Evolutionary conservation across 2,113 vertebrate genomes (phyloP), one percentile per base, ranked within the genome.

Genomic region (Saccopteryx leptura): DNA sequence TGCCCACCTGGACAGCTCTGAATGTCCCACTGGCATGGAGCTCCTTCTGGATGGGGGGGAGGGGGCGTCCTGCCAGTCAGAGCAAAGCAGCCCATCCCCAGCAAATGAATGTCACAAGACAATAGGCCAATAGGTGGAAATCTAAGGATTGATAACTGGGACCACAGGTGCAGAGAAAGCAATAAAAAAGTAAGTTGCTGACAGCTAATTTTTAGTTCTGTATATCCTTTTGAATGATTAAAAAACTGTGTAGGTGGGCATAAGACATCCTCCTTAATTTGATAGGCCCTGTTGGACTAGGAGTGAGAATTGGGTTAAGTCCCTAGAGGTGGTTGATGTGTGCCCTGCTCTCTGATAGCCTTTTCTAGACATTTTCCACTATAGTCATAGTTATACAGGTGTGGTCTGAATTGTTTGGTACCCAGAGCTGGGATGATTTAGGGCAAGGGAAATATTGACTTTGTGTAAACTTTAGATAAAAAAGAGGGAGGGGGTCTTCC

Each of bases 191-290:
- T 58, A n/a, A 89, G 63, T 24, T 81, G 39, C 54, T 75, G 12
- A 50, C 66, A 26, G 56, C 19, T 66, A 23, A 74, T 72, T 91
- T 91, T 56, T 78, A 72, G 26, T 76, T 93, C 61, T 61, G 4
- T 54, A 68, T 74, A 82, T 86, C 31, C 28, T 80, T 80, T 66
- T 58, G 26, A 61, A 48, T 60, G 33, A 86, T 63, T 50, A 23
- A 19, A 61, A 10, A 54, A 74, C 65, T 74, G 48, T 11, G 28
- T 84, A 21, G 72, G 1, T 26, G 9, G 68, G n/a, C 1, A 33
- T 68, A 92, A 13, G 39, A 65, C 81, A 33, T 71, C 18, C 60
- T 72, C 81, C 83, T 75, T 91, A 69, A 60, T 61, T 75, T 87
- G 18, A 89, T 15, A 50, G n/a, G 4, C 28, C 74, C 21, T 54